These are phyloP conservation scores for Cariama cristata DNA, from an alignment of 2,113 vertebrate genomes.

Conservation along the genomic window DNA sequence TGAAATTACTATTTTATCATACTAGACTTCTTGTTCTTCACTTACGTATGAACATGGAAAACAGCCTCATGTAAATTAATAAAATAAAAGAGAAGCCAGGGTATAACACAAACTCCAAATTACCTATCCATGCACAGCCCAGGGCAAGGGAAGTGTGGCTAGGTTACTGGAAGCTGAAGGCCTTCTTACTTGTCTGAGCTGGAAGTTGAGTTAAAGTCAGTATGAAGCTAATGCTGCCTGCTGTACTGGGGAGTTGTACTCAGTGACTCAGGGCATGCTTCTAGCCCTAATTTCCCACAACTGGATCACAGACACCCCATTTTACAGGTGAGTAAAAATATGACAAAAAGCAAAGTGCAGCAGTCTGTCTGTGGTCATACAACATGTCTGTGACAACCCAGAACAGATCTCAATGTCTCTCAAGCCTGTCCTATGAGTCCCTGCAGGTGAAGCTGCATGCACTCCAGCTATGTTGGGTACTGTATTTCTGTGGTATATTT, in stretches of 20 bases:
- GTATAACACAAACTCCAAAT: background rate
- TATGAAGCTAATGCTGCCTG: background rate
- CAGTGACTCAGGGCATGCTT: background rate
- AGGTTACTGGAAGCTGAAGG: background rate
- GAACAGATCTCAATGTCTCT: background rate
- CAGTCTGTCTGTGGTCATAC: background rate
- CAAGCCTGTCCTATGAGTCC: background rate
- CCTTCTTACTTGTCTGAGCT: background rate
- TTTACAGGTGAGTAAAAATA: background rate
- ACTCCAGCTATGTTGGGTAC: background rate
- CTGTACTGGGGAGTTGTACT: background rate
- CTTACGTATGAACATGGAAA: background rate
- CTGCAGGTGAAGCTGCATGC: background rate
- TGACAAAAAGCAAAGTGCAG: background rate
- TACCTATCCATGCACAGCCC: background rate
- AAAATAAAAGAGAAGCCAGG: background rate
- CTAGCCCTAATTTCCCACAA: background rate
- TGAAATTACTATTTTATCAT: background rate
- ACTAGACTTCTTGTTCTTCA: background rate
- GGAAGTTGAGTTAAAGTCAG: background rate
- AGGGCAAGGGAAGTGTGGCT: background rate
- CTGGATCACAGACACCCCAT: background rate
- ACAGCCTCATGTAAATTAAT: background rate
- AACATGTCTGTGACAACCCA: background rate
- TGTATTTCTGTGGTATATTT: background rate